phyloP scores from a whole-genome alignment of 1,140 invertebrate genomes.

The Caenorhabditis tropicalis region DNA sequence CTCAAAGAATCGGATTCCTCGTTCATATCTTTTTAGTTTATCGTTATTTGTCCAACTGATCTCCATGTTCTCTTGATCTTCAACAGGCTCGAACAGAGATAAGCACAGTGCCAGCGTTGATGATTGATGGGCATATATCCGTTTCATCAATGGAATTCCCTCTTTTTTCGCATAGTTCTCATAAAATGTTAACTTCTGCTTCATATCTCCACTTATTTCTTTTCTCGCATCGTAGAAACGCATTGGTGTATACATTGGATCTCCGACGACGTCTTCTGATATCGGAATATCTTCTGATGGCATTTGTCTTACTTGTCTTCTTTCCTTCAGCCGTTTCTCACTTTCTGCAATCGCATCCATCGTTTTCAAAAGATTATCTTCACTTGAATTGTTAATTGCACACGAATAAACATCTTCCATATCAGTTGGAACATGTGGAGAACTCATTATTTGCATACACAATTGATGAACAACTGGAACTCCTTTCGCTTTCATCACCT shows the following conservation, averaged over 20 bases:
- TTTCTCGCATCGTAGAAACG: not conserved
- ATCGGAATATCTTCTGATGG: not conserved
- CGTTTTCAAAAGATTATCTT: not conserved
- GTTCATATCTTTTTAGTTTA: not conserved
- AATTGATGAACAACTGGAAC: slow-evolving; percentile 1
- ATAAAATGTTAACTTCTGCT: not conserved
- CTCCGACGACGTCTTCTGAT: not conserved
- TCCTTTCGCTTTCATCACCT: slow-evolving; percentile 11
- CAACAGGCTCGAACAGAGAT: not conserved
- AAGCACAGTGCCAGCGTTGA: not conserved
- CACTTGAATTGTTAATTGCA: not conserved
- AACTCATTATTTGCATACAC: not conserved
- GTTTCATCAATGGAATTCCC: not conserved
- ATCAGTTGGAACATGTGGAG: slow-evolving; percentile 18
- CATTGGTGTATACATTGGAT: slow-evolving; percentile 14
- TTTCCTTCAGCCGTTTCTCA: not conserved
- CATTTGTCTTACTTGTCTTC: not conserved
- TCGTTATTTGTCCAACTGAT: slow-evolving; percentile 8
- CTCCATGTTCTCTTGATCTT: not conserved
- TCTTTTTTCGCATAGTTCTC: slow-evolving; percentile 15
- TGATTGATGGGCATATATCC: not conserved
- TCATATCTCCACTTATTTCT: not conserved
- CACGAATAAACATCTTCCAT: slow-evolving; percentile 24
- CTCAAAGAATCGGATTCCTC: not conserved
- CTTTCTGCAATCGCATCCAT: not conserved